These are phyloP conservation scores for Hydrophis major DNA, from an alignment of 2,797 vertebrate genomes.

Conservation along the genomic window DNA sequence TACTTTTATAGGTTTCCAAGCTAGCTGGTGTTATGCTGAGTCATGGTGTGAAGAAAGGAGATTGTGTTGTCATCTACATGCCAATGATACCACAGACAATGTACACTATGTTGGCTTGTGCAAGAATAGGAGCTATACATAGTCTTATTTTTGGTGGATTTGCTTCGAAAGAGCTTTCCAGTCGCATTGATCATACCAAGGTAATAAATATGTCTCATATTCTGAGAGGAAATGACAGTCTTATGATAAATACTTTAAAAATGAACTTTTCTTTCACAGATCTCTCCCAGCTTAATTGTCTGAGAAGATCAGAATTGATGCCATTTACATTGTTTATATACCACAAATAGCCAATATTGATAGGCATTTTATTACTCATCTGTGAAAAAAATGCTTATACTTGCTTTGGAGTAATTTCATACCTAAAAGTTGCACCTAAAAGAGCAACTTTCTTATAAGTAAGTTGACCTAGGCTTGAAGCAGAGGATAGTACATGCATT, in stretches of 20 bases:
- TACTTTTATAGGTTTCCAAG: conserved; percentile 79
- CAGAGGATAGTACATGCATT: neutral
- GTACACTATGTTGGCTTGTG: conserved; percentile 92
- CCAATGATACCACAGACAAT: conserved; percentile 97
- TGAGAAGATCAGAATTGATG: neutral
- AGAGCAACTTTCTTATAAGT: neutral
- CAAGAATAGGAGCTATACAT: conserved; percentile 91
- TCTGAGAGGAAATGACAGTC: neutral
- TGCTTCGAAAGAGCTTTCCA: conserved; percentile 89
- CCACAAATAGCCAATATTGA: neutral
- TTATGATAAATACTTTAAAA: neutral
- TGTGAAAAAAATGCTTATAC: neutral
- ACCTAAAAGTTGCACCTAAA: neutral
- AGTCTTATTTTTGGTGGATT: conserved; percentile 98
- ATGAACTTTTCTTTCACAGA: neutral
- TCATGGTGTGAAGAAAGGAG: conserved; percentile 84
- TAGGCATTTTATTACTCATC: neutral
- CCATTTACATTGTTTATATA: neutral
- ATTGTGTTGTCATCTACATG: conserved; percentile 97
- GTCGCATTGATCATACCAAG: conserved; percentile 92
- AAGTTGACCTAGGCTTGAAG: neutral
- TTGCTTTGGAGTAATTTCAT: neutral
- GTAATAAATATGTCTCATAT: conserved; percentile 65
- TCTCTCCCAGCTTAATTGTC: neutral
- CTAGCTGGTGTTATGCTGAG: conserved; percentile 89